Conservation (phyloP, 2,797 vertebrate genomes). For the Benthosema pterotum region DNA sequence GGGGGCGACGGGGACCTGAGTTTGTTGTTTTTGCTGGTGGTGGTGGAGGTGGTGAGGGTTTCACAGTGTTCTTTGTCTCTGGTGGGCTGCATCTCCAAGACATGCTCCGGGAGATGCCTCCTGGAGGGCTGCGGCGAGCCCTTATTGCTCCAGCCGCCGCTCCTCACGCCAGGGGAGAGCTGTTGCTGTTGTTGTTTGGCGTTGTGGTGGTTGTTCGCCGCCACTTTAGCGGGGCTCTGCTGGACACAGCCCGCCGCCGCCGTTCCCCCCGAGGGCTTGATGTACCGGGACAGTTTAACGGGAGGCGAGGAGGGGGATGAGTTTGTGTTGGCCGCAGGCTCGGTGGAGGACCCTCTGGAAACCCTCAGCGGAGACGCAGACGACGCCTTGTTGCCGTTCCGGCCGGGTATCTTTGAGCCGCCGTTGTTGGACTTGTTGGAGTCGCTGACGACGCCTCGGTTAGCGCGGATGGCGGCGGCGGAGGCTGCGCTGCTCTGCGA, state of each 20-base stretch:
- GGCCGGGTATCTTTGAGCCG: conserved; percentile 84
- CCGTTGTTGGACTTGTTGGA: conserved; percentile 72
- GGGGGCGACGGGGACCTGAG: conserved; percentile 84
- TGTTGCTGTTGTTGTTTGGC: no score
- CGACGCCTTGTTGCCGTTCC: conserved; percentile 64
- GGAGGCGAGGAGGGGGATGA: conserved; percentile 71
- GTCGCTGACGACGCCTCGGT: conserved; percentile 65
- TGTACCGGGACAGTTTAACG: conserved; percentile 80
- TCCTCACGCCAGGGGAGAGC: conserved; percentile 49
- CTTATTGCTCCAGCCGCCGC: conserved; percentile 69
- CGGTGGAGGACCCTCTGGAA: conserved; percentile 58
- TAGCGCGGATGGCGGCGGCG: no score
- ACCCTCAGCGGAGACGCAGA: conserved; percentile 79
- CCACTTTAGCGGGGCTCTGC: conserved; percentile 73
- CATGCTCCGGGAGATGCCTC: conserved; percentile 64
- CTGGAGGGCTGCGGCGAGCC: conserved; percentile 73
- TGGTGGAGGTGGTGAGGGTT: no score
- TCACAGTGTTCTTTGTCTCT: conserved; percentile 80
- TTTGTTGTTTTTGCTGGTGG: conserved; percentile 59
- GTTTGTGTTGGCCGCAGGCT: conserved; percentile 60
- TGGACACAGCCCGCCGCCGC: conserved; percentile 28
- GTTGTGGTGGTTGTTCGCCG: no score
- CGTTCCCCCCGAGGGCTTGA: conserved; percentile 75
- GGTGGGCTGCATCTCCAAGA: conserved; percentile 77
- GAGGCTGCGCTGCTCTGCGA: conserved; percentile 36